Evolutionary conservation across 2,797 vertebrate species (phyloP), one percentile per base, ranked within the genome.

Genomic region (Cyclopterus lumpus): DNA sequence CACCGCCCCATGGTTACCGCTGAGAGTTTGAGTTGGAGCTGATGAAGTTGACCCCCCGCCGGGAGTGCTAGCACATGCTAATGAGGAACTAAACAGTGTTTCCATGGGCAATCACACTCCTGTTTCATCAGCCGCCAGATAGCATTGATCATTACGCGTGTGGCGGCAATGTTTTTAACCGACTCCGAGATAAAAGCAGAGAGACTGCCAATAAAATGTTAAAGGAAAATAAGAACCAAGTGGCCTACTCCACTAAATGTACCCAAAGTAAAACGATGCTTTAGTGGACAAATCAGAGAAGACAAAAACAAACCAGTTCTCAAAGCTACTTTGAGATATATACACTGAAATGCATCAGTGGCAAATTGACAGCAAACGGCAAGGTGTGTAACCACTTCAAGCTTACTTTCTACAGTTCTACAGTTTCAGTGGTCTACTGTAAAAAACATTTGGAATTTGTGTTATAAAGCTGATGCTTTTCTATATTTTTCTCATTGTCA

Each of bases 101-200:
- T 79, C 85, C 79, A 72, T 73, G 61, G 46, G 62, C 75, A 78
- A 83, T 80, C 81, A 73, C 81, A 77, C 75, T 59, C 59, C 51
- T 66, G 69, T 65, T 83, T 71, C 73, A 74, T 71, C 79, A 71
- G 66, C 51, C 28, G 6, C 55, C 65, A 82, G 86, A 89, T 88
- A 89, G 75, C 81, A 88, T 85, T 86, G 84, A 89, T 91, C 79
- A 61, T 75, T 40, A 16, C 1, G 58, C 75, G 78, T 75, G 83
- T 24, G 71, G 84, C 11, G 16, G 73, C 68, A 48, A 62, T 73
- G 77, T 67, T 80, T 84, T 80, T 54, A 81, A 81, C 78, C 16
- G 12, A 80, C 74, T 55, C 44, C 6, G 42, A 64, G 70, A 59
- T 67, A 73, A 61, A 77, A 30, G 24, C 6, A 40, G 28, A 40